Conservation (phyloP, 1,140 invertebrate species). For the Mycetomoellerius zeteki region DNA sequence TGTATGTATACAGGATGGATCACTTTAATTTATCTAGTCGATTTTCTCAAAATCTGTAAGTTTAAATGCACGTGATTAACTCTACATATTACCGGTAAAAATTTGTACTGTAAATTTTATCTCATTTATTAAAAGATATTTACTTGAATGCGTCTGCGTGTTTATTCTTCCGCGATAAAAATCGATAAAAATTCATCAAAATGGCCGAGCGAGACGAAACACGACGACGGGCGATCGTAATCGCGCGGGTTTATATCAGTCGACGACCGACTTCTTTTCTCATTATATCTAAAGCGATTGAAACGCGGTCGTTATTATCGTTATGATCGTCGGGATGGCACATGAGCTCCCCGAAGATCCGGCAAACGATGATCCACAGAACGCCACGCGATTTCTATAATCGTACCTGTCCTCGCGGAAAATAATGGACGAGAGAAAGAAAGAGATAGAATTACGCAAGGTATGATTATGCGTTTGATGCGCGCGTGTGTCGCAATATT, state of each 20-base stretch:
- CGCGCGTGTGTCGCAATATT: background rate
- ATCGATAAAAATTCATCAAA: constrained; percentile 11
- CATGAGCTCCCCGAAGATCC: background rate
- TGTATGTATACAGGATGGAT: too few species aligned
- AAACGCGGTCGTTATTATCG: background rate
- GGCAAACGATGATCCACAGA: background rate
- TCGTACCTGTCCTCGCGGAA: background rate
- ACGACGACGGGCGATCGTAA: background rate
- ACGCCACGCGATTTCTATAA: background rate
- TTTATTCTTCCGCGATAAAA: background rate
- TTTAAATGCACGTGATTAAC: too few species aligned
- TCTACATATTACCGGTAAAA: too few species aligned
- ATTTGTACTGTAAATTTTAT: background rate
- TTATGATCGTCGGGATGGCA: background rate
- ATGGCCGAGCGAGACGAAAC: background rate
- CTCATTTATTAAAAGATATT: background rate
- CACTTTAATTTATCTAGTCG: too few species aligned
- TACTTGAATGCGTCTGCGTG: background rate
- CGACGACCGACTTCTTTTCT: background rate
- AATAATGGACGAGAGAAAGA: constrained; percentile 8
- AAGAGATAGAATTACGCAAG: constrained; percentile 29
- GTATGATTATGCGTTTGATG: constrained; percentile 3
- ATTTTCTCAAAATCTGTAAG: too few species aligned
- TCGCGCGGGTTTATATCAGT: background rate
- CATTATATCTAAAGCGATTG: background rate